phyloP scores from a whole-genome alignment of 2,888 invertebrate species.

The Nephrocerus scutellatus region DNA sequence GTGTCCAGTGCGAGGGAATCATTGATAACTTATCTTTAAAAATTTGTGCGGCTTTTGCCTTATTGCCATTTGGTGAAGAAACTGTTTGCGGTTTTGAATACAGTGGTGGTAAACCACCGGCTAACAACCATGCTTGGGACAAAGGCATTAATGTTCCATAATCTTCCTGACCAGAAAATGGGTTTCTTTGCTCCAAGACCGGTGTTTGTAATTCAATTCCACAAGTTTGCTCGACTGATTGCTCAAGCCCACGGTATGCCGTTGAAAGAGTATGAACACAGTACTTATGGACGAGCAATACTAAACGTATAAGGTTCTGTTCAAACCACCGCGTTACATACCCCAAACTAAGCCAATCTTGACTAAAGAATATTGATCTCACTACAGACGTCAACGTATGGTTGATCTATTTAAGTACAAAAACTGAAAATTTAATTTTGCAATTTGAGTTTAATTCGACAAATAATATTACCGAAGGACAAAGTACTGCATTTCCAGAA shows the following conservation, averaged over 20 bases:
- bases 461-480: slow-evolving; percentile 54
- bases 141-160: slow-evolving; percentile 51
- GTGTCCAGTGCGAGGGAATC: slow-evolving; percentile 75
- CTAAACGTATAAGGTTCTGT: slow-evolving; percentile 67
- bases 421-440: slow-evolving; percentile 3
- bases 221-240: slow-evolving; percentile 39
- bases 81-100: slow-evolving; percentile 50
- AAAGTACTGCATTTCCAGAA: slow-evolving; percentile 57
- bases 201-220: slow-evolving; percentile 70
- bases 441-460: too few species aligned
- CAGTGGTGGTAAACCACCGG: slow-evolving; percentile 57
- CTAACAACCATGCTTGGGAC: slow-evolving; percentile 65
- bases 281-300: slow-evolving; percentile 68
- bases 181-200: slow-evolving; percentile 56
- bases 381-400: slow-evolving; percentile 66
- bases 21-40: slow-evolving; percentile 62
- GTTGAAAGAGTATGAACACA: slow-evolving; percentile 48
- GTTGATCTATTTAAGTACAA: slow-evolving; percentile 51
- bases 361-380: slow-evolving; percentile 74
- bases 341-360: slow-evolving; percentile 63
- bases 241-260: slow-evolving; percentile 53
- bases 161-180: slow-evolving; percentile 33
- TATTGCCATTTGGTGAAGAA: slow-evolving; percentile 28
- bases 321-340: slow-evolving; percentile 77
- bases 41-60: slow-evolving; percentile 43